These are phyloP conservation scores for Tretioscincus oriximinensis DNA, from an alignment of 2,113 vertebrate species.

Conservation along the genomic window DNA sequence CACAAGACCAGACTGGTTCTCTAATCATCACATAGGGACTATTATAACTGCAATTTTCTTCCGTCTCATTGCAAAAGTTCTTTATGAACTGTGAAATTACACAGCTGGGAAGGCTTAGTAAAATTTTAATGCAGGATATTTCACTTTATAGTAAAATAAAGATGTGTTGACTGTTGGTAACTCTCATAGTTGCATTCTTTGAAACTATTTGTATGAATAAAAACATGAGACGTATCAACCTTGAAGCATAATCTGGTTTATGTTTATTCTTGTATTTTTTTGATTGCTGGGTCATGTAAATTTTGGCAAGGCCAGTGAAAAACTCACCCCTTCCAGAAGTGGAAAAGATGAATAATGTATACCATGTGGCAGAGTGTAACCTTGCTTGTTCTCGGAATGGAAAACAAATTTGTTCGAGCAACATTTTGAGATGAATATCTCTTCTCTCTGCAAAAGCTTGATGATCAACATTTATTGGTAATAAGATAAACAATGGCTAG, in stretches of 20 bases:
- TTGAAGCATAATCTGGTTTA: neutral
- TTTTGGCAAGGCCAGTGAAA: neutral
- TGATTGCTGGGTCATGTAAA: neutral
- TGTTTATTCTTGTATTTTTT: neutral
- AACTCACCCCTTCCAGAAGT: neutral
- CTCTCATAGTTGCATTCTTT: neutral
- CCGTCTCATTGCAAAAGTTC: neutral
- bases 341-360: conserved; percentile 1
- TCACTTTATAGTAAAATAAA: neutral
- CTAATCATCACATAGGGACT: no score
- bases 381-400: neutral
- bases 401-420: neutral
- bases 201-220: neutral
- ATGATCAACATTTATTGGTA: neutral
- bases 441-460: neutral
- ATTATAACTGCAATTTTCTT: neutral
- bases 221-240: neutral
- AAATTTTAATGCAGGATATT: neutral
- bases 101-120: neutral
- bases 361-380: neutral
- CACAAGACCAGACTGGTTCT: no score
- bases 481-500: neutral
- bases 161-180: neutral
- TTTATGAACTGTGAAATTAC: neutral
- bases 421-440: no score